Base-by-base conservation (phyloP, 2,797 vertebrate genomes). In the Apogon talboti region DNA sequence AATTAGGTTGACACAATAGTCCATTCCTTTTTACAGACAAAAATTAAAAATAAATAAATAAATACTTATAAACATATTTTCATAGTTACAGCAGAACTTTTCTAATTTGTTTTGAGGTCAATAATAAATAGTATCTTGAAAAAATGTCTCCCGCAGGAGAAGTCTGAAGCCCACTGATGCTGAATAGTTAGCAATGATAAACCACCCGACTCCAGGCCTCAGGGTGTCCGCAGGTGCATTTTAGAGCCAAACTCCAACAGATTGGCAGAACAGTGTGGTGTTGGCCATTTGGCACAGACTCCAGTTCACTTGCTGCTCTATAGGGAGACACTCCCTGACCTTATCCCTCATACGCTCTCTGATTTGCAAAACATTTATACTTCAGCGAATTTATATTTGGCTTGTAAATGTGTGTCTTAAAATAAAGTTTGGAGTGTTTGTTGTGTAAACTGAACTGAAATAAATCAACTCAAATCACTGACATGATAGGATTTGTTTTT, bases 261-360 rank as follows among this genome's bases (percentile, higher is more conserved):
- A 92, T 93, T 93, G 93, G 84, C 83, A 78, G 88, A 93, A 91
- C 92, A 93, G 92, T 93, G 84, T 93, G 93, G 78, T 84, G 86
- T 87, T 76, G 84, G 69, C 84, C 81, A 90, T 89, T 91, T 94
- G 92, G 92, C 93, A 91, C 82, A 24, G 79, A 73, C 81, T 85
- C 41, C 82, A 74, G 83, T 82, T 87, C 63, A 61, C 87, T 84
- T 54, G 79, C 80, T 71, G 81, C 86, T 89, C 85, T 78, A 78
- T 66, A 63, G 89, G 83, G 90, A 84, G 81, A 82, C 74, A 78
- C 83, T 81, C 77, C 79, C 84, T 85, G 84, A 92, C 89, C 89
- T 88, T 83, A 87, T 82, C 74, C 67, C 75, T 87, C 78, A 69
- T 48, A 42, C 54, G 66, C 66, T 57, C 48, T 68, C 13, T 38